Percentiles rank a stretch among this genome's conserved stretches.
These are phyloP conservation scores for Lasioglossum malachurum DNA, from an alignment of 2,888 invertebrate species.

Conservation along the genomic window DNA sequence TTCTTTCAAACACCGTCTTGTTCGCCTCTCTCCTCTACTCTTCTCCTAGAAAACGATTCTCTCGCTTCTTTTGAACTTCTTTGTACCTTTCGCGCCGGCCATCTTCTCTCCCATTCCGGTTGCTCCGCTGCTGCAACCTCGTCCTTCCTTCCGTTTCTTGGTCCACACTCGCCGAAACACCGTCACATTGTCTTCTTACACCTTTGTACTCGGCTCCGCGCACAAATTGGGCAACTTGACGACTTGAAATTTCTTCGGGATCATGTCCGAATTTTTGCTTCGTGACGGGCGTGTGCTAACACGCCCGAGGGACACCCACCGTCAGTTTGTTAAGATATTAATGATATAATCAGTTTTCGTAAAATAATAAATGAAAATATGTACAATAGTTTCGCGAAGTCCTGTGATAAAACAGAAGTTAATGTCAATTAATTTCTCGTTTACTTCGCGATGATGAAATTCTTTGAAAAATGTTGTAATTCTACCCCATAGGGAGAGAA, in stretches of 20 bases:
- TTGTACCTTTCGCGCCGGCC: conserved; percentile 9
- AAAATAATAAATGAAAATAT: not conserved
- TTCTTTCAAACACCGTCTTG: conserved; percentile 10
- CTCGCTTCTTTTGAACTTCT: conserved; percentile 8
- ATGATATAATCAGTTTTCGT: not conserved
- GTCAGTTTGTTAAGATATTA: too few species aligned
- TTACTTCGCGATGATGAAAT: too few species aligned
- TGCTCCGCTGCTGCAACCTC: not conserved
- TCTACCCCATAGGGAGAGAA: not conserved
- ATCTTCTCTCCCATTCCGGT: conserved; percentile 17
- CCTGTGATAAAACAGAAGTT: not conserved
- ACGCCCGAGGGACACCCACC: too few species aligned
- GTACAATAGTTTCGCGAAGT: too few species aligned
- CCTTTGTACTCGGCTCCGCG: conserved; percentile 15
- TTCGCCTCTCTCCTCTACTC: not conserved
- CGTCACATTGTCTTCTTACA: not conserved
- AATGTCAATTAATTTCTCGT: not conserved
- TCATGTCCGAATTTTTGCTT: not conserved
- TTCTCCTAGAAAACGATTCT: conserved; percentile 4
- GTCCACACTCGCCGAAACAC: not conserved
- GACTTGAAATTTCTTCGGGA: not conserved
- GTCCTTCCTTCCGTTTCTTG: conserved; percentile 16
- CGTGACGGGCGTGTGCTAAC: not conserved
- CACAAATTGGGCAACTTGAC: conserved; percentile 31
- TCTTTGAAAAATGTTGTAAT: not conserved